Conservation (phyloP, 2,888 invertebrate genomes). For the Lithophane ornitopus region DNA sequence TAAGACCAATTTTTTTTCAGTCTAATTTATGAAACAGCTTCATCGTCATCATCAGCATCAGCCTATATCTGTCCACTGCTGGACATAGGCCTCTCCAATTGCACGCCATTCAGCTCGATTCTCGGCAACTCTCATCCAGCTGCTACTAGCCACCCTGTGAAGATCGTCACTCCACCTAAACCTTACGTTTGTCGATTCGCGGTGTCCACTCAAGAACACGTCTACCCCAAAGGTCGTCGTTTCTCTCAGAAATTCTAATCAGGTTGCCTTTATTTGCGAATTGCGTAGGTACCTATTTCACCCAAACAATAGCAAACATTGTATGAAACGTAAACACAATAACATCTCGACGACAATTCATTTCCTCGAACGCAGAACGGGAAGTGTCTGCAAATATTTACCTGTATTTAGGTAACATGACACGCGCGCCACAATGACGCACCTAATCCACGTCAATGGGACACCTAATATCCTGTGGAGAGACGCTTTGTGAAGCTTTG, state of each 20-base stretch:
- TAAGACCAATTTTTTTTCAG: not conserved
- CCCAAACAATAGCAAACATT: not conserved
- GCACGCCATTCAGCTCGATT: too few species aligned
- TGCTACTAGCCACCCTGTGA: too few species aligned
- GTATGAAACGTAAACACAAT: conserved; percentile 38
- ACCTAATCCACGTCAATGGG: conserved; percentile 54
- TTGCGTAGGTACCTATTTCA: not conserved
- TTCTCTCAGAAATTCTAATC: not conserved
- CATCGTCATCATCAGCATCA: too few species aligned
- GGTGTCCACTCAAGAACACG: too few species aligned
- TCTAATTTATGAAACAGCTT: not conserved
- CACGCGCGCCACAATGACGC: conserved; percentile 36
- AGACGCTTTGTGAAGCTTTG: conserved; percentile 27
- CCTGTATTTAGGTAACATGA: conserved; percentile 51
- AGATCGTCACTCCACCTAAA: too few species aligned
- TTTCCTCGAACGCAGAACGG: conserved; percentile 52
- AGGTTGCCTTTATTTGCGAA: not conserved
- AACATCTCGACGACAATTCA: conserved; percentile 33
- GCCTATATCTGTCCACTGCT: too few species aligned
- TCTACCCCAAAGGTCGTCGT: too few species aligned
- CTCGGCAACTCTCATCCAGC: too few species aligned
- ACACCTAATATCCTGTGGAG: conserved; percentile 67
- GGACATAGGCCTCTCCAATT: too few species aligned
- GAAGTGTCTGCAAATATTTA: conserved; percentile 47
- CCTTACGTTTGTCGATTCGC: too few species aligned